These are phyloP conservation scores for Buteo buteo DNA, from an alignment of 2,113 vertebrate species.

Conservation along the genomic window DNA sequence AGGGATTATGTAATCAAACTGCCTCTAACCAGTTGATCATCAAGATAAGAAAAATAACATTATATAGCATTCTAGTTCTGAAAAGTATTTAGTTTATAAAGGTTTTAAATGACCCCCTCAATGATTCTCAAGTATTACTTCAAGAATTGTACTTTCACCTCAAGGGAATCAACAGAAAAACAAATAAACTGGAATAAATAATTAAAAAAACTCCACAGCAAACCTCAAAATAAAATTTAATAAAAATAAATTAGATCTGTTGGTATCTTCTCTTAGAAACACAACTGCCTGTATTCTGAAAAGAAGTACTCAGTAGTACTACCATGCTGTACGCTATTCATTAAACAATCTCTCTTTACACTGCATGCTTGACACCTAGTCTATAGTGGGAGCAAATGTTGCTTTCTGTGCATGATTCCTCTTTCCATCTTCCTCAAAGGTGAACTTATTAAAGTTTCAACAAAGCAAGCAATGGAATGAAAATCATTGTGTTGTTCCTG, in stretches of 20 bases:
- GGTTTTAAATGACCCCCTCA: not conserved
- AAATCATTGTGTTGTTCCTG: not conserved
- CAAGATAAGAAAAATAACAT: not conserved
- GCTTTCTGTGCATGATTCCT: not conserved
- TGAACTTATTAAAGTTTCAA: not conserved
- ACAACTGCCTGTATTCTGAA: not conserved
- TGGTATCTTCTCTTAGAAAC: not conserved
- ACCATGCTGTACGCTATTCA: not conserved
- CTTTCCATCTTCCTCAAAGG: not conserved
- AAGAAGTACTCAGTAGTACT: not conserved
- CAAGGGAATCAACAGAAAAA: not conserved
- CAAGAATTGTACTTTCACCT: not conserved
- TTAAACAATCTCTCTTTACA: not conserved
- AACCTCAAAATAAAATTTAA: not conserved
- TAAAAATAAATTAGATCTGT: not conserved
- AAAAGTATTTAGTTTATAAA: not conserved
- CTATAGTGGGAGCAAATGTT: not conserved
- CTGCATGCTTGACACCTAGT: not conserved
- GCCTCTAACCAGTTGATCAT: not conserved
- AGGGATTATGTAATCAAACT: not conserved
- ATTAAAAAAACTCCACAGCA: not conserved
- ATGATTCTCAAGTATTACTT: not conserved
- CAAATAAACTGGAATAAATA: not conserved
- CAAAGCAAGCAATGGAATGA: not conserved
- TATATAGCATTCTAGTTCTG: not conserved